A percentile compares a stretch with the other conserved stretches of the same genome.
Evolutionary conservation across 2,888 invertebrate species (phyloP).

Genomic region (Papilio protenor): DNA sequence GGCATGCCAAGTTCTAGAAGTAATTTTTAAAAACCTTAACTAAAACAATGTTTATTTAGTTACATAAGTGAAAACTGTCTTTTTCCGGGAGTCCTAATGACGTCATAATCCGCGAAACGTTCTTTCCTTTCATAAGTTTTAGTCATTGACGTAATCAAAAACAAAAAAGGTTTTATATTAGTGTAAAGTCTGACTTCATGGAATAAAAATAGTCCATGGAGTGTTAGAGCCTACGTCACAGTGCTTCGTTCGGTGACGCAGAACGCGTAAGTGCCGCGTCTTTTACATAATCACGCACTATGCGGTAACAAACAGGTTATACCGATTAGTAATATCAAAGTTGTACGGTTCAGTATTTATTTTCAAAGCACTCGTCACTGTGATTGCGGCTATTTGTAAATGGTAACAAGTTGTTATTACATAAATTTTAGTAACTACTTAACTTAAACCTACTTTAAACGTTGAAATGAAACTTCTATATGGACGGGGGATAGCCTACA

Average conservation of each 20-base stretch:
- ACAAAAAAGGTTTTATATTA: background rate
- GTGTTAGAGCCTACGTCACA: slow-evolving; percentile 31
- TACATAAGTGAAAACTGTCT: background rate
- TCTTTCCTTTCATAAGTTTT: background rate
- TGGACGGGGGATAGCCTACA: too few relatives aligned
- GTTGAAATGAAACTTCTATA: too few relatives aligned
- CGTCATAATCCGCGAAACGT: background rate
- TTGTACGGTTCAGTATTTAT: slow-evolving; percentile 24
- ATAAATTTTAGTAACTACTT: background rate
- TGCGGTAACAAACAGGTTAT: slow-evolving; percentile 43
- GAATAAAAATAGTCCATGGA: background rate
- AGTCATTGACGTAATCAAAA: slow-evolving; percentile 8
- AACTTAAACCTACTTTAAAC: background rate
- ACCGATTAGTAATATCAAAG: slow-evolving; percentile 41
- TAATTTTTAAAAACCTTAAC: background rate
- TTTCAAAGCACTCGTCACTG: slow-evolving; percentile 24
- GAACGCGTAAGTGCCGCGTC: slow-evolving; percentile 45
- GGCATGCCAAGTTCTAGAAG: too few relatives aligned
- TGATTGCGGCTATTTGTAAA: slow-evolving; percentile 16
- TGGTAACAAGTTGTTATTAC: slow-evolving; percentile 8
- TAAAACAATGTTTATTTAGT: background rate
- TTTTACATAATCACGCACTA: slow-evolving; percentile 47
- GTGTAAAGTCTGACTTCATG: background rate
- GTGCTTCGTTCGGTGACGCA: slow-evolving; percentile 45
- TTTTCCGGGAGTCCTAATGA: background rate